These are phyloP conservation scores for Ianthella basta DNA, from an alignment of 37 sponge, comb jelly and placozoan species.

Conservation along the genomic window DNA sequence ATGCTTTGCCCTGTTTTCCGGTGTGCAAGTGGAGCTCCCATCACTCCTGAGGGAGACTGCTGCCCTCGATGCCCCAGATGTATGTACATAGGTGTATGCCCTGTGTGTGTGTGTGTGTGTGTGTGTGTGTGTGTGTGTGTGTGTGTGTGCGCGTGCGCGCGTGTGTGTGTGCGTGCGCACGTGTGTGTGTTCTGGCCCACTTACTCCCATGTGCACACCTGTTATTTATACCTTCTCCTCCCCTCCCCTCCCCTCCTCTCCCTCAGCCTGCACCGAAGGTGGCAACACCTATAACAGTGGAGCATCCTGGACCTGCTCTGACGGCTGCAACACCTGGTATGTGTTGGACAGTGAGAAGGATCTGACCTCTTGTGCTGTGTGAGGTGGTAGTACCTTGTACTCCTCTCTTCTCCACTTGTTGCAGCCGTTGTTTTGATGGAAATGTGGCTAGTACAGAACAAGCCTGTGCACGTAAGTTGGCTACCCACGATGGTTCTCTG, in stretches of 20 bases:
- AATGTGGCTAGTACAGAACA: background rate
- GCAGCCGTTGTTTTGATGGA: conserved; percentile 1
- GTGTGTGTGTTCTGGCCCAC: no score
- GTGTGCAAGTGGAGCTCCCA: background rate
- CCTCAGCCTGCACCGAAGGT: background rate
- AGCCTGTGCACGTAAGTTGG: background rate
- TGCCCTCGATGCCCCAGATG: background rate
- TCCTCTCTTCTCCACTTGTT: background rate
- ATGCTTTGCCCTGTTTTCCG: background rate
- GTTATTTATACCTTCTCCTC: no score
- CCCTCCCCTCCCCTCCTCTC: no score
- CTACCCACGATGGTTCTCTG: no score
- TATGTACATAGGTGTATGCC: background rate
- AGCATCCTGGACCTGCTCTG: conserved; percentile 7
- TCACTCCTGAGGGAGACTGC: background rate
- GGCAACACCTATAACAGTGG: background rate
- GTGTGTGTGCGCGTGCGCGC: conserved; percentile 10
- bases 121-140: conserved; percentile 10
- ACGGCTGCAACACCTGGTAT: conserved; percentile 30
- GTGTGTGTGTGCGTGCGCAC: background rate
- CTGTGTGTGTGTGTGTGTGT: background rate
- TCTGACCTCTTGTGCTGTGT: background rate
- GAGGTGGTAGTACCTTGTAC: background rate
- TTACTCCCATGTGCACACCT: no score
- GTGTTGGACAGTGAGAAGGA: background rate